Percentiles rank a stretch among this genome's conserved stretches.
These are phyloP conservation scores for Hemicrepidius hirtus DNA, from an alignment of 2,888 invertebrate genomes.

Conservation along the genomic window DNA sequence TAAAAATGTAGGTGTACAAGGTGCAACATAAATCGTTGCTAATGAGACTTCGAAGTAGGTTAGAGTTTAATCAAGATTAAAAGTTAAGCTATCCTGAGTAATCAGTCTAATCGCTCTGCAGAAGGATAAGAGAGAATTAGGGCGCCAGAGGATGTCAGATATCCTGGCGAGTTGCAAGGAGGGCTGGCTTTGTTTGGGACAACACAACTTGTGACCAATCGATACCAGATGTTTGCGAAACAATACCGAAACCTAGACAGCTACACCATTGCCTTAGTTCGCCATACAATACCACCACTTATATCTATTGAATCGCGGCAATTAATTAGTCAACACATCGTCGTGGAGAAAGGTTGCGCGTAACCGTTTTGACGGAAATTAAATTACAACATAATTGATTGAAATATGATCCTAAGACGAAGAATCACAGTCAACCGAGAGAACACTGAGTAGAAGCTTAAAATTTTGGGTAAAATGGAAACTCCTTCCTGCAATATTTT, in stretches of 20 bases:
- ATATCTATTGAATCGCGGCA: constrained; percentile 46
- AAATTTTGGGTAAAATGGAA: no score
- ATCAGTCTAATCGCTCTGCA: constrained; percentile 55
- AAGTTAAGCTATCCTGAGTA: constrained; percentile 60
- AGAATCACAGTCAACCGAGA: neutral
- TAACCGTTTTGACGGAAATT: constrained; percentile 39
- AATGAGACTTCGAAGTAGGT: constrained; percentile 50
- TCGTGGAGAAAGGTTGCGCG: constrained; percentile 37
- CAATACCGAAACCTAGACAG: constrained; percentile 51
- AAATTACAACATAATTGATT: constrained; percentile 43
- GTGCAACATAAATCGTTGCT: constrained; percentile 50
- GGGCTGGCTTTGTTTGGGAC: constrained; percentile 49
- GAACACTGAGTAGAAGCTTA: neutral
- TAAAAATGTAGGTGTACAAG: constrained; percentile 42
- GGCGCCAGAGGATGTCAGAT: constrained; percentile 53
- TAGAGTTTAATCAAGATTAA: constrained; percentile 59
- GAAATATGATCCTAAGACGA: constrained; percentile 27
- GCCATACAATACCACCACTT: constrained; percentile 47
- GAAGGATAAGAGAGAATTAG: constrained; percentile 53
- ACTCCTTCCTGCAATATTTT: no score
- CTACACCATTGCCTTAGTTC: constrained; percentile 48
- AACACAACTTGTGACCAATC: constrained; percentile 47
- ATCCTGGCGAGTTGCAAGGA: constrained; percentile 50
- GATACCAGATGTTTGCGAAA: constrained; percentile 53
- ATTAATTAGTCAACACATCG: constrained; percentile 50